phyloP scores from a whole-genome alignment of 2,113 vertebrate genomes.

The Corynorhinus townsendii region DNA sequence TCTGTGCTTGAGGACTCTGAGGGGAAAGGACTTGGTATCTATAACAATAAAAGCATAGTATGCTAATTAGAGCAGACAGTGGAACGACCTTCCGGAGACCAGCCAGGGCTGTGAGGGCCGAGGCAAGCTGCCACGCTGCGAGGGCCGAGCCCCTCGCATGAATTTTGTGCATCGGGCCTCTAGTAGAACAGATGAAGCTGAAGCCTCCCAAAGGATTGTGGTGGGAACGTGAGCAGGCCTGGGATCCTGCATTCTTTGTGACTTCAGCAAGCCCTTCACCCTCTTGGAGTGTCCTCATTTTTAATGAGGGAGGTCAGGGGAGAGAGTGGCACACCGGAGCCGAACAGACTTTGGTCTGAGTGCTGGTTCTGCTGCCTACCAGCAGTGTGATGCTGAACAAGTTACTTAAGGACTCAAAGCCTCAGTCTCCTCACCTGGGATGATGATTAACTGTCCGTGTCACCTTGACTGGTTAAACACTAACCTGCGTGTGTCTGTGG shows the following conservation, averaged over 20 bases:
- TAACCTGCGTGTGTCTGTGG: not conserved
- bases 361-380: not conserved
- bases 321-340: not conserved
- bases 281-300: not conserved
- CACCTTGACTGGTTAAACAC: not conserved
- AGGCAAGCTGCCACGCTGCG: no score
- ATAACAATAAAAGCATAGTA: no score
- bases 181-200: not conserved
- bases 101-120: no score
- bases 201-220: not conserved
- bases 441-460: not conserved
- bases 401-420: not conserved
- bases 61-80: no score
- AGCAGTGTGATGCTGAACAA: not conserved
- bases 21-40: not conserved
- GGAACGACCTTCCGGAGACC: no score
- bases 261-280: not conserved
- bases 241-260: not conserved
- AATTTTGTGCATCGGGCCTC: no score
- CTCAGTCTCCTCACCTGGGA: not conserved
- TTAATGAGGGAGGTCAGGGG: not conserved
- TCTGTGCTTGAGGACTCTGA: not conserved
- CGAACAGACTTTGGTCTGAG: rapidly evolving
- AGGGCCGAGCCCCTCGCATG: no score
- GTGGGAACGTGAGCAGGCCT: rapidly evolving